These are phyloP conservation scores for Aricia artaxerxes DNA, from an alignment of 2,888 invertebrate species.

Conservation along the genomic window DNA sequence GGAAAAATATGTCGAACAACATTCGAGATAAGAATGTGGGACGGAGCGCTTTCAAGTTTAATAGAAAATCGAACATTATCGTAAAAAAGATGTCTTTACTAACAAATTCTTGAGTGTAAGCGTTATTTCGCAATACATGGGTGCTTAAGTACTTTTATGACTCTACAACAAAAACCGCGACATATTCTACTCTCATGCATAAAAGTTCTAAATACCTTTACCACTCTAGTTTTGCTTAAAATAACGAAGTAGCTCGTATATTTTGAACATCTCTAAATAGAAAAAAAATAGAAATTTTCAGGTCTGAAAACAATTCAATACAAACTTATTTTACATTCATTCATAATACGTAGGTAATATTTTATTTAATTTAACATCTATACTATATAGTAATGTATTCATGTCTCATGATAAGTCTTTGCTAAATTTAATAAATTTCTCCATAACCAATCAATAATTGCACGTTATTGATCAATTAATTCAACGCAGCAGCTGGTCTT, in stretches of 20 bases:
- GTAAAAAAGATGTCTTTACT: constrained; percentile 78
- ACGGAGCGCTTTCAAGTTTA: constrained; percentile 79
- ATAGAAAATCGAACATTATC: constrained; percentile 81
- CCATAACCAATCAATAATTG: constrained; percentile 70
- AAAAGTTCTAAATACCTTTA: background rate
- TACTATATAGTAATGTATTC: background rate
- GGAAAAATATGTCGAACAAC: constrained; percentile 80
- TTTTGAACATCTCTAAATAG: too few relatives aligned
- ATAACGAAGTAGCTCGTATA: too few relatives aligned
- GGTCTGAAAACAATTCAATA: too few relatives aligned
- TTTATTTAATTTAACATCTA: too few relatives aligned
- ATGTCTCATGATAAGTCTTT: background rate
- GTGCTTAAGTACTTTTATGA: constrained; percentile 41
- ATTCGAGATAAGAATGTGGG: constrained; percentile 80
- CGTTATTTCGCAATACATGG: constrained; percentile 48
- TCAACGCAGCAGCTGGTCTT: constrained; percentile 74
- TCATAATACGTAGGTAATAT: too few relatives aligned
- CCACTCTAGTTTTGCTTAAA: background rate
- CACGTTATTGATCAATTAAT: constrained; percentile 59
- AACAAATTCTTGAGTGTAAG: constrained; percentile 73
- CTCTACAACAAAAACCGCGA: constrained; percentile 6
- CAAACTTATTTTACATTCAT: too few relatives aligned
- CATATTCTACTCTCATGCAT: background rate
- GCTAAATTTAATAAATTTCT: constrained; percentile 48
- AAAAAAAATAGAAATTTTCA: too few relatives aligned